Evolutionary conservation across 2,113 vertebrate species (phyloP), one percentile per base, ranked within the genome.

Genomic region (Thunnus maccoyii): DNA sequence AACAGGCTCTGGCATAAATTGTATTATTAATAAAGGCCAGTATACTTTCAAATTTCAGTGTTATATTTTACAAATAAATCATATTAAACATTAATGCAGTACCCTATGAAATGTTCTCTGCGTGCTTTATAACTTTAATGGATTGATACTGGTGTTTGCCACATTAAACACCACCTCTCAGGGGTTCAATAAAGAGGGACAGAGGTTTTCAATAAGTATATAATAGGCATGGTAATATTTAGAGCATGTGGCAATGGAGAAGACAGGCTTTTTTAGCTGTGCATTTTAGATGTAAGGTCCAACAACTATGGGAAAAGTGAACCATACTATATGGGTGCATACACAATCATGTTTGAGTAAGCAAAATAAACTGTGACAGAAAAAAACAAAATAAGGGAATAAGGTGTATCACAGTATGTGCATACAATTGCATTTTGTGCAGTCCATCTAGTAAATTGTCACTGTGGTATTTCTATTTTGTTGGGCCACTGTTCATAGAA

Each of bases 401-500:
- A 20, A 58, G 58, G 27, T 68, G 36, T 69, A 15, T 64, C 76
- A 57, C 5, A 48, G 60, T 51, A 27, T 58, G 32, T 72, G 58
- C 22, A 57, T 30, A 4, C 17, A 57, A 73, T 18, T 68, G 66
- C 25, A 75, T 74, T 81, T 71, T 86, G 44, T 63, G 63, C 66
- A 86, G 54, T 72, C 69, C 72, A 78, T 76, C 75, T 60, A 71
- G 54, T 67, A 78, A 72, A 85, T 72, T 72, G 58, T 82, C 77
- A 58, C 48, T 22, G 0, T 75, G 27, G 44, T 68, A 50, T 56
- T 82, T 51, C 9, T n/a, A 57, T 82, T 68, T 50, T 68, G 54
- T 58, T 44, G 41, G 47, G 36, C 13, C 0, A 73, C 47, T 4
- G 0, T 50, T 72, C 4, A 20, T 56, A 56, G 69, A 78, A 84